These are phyloP conservation scores for Hippopotamyrus pictus DNA, from an alignment of 2,797 vertebrate species.

Conservation along the genomic window DNA sequence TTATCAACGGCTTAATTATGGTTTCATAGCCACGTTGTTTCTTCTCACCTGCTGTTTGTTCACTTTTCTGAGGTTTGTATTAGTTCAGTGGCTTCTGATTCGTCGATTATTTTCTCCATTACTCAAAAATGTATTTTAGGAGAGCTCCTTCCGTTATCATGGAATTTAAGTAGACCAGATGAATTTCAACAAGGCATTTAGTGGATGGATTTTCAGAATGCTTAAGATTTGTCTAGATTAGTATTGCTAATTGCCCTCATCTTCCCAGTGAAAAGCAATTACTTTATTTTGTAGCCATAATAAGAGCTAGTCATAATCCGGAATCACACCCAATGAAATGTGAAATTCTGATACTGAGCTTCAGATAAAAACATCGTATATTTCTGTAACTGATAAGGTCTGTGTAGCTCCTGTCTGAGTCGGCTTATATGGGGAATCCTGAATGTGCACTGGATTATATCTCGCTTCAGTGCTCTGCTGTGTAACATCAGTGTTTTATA, in stretches of 20 bases:
- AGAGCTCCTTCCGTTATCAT: not conserved
- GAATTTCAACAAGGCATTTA: not conserved
- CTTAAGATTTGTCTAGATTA: not conserved
- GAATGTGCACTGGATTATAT: not conserved
- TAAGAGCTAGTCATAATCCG: not conserved
- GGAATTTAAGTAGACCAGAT: not conserved
- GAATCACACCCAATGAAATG: not conserved
- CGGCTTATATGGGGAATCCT: not conserved
- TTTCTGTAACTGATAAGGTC: not conserved
- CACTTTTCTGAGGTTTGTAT: not conserved
- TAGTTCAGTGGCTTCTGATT: not conserved
- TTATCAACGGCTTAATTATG: not conserved
- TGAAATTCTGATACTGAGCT: not conserved
- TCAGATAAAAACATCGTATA: constrained; percentile 1
- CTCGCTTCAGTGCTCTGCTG: not conserved
- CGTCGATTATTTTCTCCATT: not conserved
- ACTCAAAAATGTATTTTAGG: not conserved
- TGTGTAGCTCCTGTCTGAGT: not conserved
- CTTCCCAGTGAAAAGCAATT: not conserved
- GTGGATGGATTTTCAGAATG: not conserved
- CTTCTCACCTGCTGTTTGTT: not conserved
- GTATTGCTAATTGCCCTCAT: not conserved
- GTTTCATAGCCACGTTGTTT: not conserved
- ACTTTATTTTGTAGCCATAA: not conserved
- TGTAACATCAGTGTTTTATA: constrained; percentile 2